Percentiles rank a stretch among this genome's conserved stretches.
phyloP scores from a whole-genome alignment of 2,888 invertebrate genomes.

The Phortica magna region DNA sequence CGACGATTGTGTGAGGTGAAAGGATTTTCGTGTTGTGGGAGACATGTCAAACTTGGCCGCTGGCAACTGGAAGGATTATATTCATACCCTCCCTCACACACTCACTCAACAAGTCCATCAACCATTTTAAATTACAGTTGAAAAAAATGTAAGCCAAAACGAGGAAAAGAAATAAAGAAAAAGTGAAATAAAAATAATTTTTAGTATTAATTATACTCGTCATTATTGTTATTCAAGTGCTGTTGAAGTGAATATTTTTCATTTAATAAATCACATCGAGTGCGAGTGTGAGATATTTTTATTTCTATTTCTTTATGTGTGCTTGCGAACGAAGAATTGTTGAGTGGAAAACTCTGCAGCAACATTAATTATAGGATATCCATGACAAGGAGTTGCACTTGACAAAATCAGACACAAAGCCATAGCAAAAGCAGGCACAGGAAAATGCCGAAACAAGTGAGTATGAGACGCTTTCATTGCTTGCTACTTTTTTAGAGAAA shows the following conservation, averaged over 20 bases:
- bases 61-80: too few relatives aligned
- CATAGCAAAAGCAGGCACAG: too few relatives aligned
- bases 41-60: too few relatives aligned
- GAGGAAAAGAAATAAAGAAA: constrained; percentile 6
- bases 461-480: too few relatives aligned
- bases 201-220: neutral
- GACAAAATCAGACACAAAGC: neutral
- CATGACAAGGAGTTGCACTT: neutral
- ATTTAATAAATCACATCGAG: constrained; percentile 5
- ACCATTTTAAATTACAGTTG: neutral
- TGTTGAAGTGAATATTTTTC: constrained; percentile 15
- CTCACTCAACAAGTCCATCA: too few relatives aligned
- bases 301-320: neutral
- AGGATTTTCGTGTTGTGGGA: too few relatives aligned
- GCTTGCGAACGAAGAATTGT: neutral
- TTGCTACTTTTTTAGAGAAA: too few relatives aligned
- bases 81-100: too few relatives aligned
- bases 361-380: neutral
- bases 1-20: too few relatives aligned
- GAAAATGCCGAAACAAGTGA: neutral
- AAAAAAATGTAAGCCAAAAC: neutral
- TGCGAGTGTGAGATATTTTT: neutral
- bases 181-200: neutral
- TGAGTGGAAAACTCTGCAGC: neutral
- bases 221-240: neutral